A percentile compares a stretch with the other conserved stretches of the same genome.
These are phyloP conservation scores for Amphimedon queenslandica DNA, from an alignment of 37 sponge, comb jelly and placozoan genomes.

Conservation along the genomic window DNA sequence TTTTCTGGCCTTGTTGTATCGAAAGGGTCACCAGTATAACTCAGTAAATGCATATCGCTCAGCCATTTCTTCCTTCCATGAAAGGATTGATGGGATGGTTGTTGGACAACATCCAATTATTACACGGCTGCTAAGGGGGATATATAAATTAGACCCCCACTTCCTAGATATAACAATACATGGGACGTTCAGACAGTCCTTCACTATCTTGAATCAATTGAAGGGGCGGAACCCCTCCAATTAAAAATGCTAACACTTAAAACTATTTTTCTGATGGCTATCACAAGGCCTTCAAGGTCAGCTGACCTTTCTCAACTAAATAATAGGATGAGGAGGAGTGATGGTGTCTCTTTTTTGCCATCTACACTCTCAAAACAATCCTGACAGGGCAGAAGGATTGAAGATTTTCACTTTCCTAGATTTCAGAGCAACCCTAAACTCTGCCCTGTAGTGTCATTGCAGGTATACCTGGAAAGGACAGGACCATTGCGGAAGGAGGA, in stretches of 20 bases:
- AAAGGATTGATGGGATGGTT: constrained; percentile 7
- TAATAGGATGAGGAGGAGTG: background rate
- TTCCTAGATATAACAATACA: background rate
- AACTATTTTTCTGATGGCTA: constrained; percentile 2
- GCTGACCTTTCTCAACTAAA: constrained; percentile 14
- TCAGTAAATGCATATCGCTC: constrained; percentile 21
- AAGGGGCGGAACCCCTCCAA: background rate
- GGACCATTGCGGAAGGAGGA: background rate
- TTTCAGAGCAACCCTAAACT: background rate
- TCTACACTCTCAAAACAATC: background rate
- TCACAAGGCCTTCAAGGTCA: background rate
- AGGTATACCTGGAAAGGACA: constrained; percentile 7
- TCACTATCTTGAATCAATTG: constrained; percentile 3
- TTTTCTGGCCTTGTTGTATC: background rate
- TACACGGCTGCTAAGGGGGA: background rate
- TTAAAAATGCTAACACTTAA: constrained; percentile 11
- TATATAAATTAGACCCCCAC: constrained; percentile 10
- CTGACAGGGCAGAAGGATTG: background rate
- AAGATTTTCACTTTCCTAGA: background rate
- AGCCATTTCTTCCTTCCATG: constrained; percentile 19
- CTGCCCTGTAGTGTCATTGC: constrained; percentile 16
- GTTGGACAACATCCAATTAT: constrained; percentile 26
- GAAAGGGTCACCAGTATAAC: no score
- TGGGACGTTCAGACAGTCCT: constrained; percentile 29
- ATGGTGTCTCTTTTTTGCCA: background rate